Percentiles rank a stretch among this genome's conserved stretches.
phyloP scores from a whole-genome alignment of 2,797 vertebrate genomes.

The Urophycis tenuis region DNA sequence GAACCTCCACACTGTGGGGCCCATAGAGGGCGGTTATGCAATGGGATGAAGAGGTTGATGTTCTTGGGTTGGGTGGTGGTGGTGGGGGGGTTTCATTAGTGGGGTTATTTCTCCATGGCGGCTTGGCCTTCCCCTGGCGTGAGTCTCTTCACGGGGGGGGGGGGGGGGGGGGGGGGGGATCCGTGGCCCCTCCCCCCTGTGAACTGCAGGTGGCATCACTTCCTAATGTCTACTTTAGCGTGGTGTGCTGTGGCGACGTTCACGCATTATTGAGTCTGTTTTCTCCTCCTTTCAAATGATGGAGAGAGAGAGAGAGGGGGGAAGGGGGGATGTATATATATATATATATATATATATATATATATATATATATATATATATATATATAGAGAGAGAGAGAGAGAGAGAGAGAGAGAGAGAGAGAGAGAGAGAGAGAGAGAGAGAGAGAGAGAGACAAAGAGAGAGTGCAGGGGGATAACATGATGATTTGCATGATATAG shows the following conservation, averaged over 20 bases:
- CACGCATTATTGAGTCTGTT: constrained; percentile 39
- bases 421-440: too few species aligned
- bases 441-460: too few species aligned
- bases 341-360: too few species aligned
- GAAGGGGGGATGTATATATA: too few species aligned
- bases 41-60: background rate
- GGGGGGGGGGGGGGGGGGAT: constrained; percentile 50
- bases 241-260: constrained; percentile 33
- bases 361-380: too few species aligned
- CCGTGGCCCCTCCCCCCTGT: constrained; percentile 46
- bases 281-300: constrained; percentile 37
- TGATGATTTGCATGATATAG: too few species aligned
- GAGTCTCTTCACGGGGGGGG: constrained; percentile 52
- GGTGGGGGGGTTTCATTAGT: constrained; percentile 11
- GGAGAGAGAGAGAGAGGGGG: background rate
- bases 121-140: constrained; percentile 33
- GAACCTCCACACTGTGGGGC: constrained; percentile 4
- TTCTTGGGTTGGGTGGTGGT: constrained; percentile 16
- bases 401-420: too few species aligned
- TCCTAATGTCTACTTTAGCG: constrained; percentile 28
- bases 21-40: background rate
- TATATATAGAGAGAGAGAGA: too few species aligned
- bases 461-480: too few species aligned
- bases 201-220: constrained; percentile 37
- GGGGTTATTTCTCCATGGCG: constrained; percentile 25